phyloP scores from a whole-genome alignment of 2,888 invertebrate species.

The Drosophila anomalata region DNA sequence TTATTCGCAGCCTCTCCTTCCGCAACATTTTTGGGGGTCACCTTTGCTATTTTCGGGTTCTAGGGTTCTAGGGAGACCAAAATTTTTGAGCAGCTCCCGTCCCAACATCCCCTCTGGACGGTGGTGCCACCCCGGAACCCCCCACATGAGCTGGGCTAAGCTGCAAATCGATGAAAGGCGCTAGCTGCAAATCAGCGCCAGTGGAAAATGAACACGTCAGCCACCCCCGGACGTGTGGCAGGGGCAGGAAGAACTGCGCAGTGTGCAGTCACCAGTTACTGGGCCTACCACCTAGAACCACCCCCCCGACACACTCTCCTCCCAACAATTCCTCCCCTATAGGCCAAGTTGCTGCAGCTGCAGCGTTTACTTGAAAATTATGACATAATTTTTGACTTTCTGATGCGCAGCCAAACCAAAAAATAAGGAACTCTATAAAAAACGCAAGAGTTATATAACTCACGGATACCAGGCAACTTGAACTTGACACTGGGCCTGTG shows the following conservation, averaged over 20 bases:
- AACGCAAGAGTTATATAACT: slow-evolving; percentile 29
- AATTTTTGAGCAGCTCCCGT: neutral
- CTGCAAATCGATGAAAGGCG: slow-evolving; percentile 46
- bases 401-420: slow-evolving; percentile 28
- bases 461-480: slow-evolving; percentile 19
- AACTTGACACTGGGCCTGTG: slow-evolving; percentile 40
- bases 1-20: slow-evolving; percentile 47
- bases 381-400: slow-evolving; percentile 65
- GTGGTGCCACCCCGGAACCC: slow-evolving; percentile 1
- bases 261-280: slow-evolving; percentile 48
- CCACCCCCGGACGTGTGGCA: slow-evolving; percentile 32
- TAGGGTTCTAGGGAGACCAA: neutral
- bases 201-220: slow-evolving; percentile 58
- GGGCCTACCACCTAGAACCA: slow-evolving; percentile 43
- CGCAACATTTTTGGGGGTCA: slow-evolving; percentile 59
- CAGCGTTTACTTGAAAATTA: slow-evolving; percentile 33
- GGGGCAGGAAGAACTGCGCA: slow-evolving; percentile 43
- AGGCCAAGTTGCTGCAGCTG: slow-evolving; percentile 5
- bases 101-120: too few species aligned
- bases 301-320: slow-evolving; percentile 1
- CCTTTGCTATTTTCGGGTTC: slow-evolving; percentile 61
- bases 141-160: slow-evolving; percentile 16
- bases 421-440: neutral
- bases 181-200: slow-evolving; percentile 47
- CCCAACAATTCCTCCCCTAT: neutral